Evolutionary conservation across 2,113 vertebrate genomes (phyloP).

Genomic region (Casuarius casuarius): DNA sequence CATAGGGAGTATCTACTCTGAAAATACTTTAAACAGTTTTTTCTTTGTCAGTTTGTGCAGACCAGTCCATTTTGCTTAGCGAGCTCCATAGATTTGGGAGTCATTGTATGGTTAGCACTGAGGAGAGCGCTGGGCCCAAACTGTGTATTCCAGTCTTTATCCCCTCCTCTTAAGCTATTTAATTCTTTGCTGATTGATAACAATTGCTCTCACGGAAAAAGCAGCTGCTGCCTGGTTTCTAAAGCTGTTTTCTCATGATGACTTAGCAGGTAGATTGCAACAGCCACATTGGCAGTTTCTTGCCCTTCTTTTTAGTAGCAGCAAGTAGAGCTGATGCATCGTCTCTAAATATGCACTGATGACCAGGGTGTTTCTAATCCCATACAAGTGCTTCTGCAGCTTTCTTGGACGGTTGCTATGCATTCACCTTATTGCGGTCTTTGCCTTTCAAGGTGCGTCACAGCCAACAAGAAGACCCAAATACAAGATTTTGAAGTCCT

Average conservation of each 20-base stretch:
- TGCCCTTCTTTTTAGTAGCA: neutral
- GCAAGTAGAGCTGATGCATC: neutral
- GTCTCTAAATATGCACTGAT: neutral
- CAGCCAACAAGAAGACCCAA: neutral
- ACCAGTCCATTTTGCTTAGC: neutral
- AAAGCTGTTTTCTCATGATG: neutral
- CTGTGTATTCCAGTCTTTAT: neutral
- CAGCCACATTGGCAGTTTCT: neutral
- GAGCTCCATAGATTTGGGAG: neutral
- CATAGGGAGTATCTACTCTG: neutral
- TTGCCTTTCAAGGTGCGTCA: slow-evolving; percentile 25
- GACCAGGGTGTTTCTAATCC: neutral
- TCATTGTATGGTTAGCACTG: neutral
- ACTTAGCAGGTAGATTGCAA: slow-evolving; percentile 12
- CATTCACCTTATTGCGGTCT: neutral
- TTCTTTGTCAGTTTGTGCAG: neutral
- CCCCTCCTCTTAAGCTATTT: neutral
- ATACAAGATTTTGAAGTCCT: neutral
- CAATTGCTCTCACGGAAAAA: neutral
- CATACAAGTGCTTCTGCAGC: neutral
- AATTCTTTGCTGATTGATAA: neutral
- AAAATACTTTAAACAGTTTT: neutral
- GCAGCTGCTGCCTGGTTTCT: neutral
- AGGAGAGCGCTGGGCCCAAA: slow-evolving; percentile 11
- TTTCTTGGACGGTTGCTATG: neutral